Conservation (phyloP, 2,797 vertebrate species). For the Acrossocheilus fasciatus region DNA sequence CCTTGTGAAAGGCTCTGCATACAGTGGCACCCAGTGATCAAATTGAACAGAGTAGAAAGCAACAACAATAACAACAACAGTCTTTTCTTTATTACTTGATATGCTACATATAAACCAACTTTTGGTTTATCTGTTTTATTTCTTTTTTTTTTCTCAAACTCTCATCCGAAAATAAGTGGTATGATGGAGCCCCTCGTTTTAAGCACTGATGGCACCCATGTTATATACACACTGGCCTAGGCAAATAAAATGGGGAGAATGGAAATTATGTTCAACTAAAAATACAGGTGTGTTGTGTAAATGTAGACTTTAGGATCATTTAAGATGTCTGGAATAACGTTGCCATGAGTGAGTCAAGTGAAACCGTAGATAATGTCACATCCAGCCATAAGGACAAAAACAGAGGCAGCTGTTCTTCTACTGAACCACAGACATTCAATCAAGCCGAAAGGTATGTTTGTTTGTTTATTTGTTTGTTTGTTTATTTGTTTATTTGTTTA, state of each 20-base stretch:
- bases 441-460: constrained; percentile 2
- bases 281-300: neutral
- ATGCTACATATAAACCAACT: too few species aligned
- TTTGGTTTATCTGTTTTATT: too few species aligned
- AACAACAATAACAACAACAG: too few species aligned
- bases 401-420: neutral
- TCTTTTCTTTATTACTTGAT: too few species aligned
- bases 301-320: neutral
- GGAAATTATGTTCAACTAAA: neutral
- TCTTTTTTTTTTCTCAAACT: neutral
- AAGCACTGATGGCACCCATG: neutral
- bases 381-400: neutral
- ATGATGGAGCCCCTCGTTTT: too few species aligned
- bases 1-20: neutral
- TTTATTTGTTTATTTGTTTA: too few species aligned
- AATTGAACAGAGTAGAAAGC: too few species aligned
- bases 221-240: neutral
- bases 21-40: too few species aligned
- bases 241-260: neutral
- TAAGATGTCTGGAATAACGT: neutral
- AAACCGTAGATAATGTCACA: neutral
- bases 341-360: constrained; percentile 4
- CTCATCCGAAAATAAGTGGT: neutral
- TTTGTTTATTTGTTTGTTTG: too few species aligned
- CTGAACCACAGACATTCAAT: neutral